These are phyloP conservation scores for Cyrtorhinus lividipennis DNA, from an alignment of 1,140 invertebrate genomes.

Conservation along the genomic window DNA sequence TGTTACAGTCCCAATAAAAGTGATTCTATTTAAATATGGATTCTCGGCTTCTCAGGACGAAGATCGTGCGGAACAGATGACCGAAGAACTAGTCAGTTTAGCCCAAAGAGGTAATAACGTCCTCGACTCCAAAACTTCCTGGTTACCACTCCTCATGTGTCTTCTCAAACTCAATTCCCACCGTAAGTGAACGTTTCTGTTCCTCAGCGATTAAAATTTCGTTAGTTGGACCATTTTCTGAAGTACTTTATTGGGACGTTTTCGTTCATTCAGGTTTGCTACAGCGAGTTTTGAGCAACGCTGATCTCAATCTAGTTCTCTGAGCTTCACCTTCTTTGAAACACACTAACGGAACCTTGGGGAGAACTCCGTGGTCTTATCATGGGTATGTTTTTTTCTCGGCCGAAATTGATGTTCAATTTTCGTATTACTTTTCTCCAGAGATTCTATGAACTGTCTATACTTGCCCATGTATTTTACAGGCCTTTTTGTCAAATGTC, in stretches of 20 bases:
- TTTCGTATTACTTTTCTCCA: no score
- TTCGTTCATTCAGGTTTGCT: slow-evolving; percentile 19
- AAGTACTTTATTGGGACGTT: no score
- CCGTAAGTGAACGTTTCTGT: no score
- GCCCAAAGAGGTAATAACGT: slow-evolving; percentile 24
- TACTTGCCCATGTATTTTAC: no score
- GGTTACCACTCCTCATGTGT: slow-evolving; percentile 26
- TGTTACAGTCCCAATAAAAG: no score
- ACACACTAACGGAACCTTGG: slow-evolving; percentile 25
- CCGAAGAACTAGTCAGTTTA: slow-evolving; percentile 25
- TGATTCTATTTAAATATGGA: no score
- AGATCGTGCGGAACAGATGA: slow-evolving; percentile 23
- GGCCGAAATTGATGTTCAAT: not conserved
- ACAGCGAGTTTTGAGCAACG: slow-evolving; percentile 25
- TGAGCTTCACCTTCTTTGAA: slow-evolving; percentile 27
- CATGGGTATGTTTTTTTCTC: slow-evolving; percentile 23
- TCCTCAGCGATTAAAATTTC: no score
- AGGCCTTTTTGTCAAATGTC: slow-evolving; percentile 28
- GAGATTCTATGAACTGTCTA: not conserved
- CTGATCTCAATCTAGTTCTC: slow-evolving; percentile 26
- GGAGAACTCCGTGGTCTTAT: slow-evolving; percentile 26
- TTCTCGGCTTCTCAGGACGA: slow-evolving; percentile 18
- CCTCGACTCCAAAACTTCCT: slow-evolving; percentile 26
- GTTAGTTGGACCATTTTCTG: no score
- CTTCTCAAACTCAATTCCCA: slow-evolving; percentile 26